These are phyloP conservation scores for Enteromius mattozi DNA, from an alignment of 2,797 vertebrate species.

Conservation along the genomic window DNA sequence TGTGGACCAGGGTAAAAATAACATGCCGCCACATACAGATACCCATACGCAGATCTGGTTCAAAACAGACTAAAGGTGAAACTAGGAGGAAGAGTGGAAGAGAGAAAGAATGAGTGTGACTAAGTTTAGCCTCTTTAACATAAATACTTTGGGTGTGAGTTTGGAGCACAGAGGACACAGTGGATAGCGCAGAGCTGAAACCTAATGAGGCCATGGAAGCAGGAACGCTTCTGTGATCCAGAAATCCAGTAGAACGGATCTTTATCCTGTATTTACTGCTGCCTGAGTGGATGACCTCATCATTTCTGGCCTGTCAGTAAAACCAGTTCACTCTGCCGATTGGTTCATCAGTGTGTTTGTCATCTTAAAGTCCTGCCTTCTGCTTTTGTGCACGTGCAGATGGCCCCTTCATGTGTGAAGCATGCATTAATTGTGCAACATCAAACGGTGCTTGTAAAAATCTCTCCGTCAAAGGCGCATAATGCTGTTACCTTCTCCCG, in stretches of 20 bases:
- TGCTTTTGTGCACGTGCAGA: slow-evolving; percentile 60
- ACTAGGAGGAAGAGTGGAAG: slow-evolving; percentile 55
- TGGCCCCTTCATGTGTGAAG: slow-evolving; percentile 72
- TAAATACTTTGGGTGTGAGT: slow-evolving; percentile 62
- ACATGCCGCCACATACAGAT: slow-evolving; percentile 9
- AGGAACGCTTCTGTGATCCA: slow-evolving; percentile 70
- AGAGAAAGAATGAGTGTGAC: slow-evolving; percentile 56
- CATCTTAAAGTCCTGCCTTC: slow-evolving; percentile 49
- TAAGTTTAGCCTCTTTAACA: slow-evolving; percentile 63
- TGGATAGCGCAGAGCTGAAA: slow-evolving; percentile 59
- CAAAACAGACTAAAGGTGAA: slow-evolving; percentile 65
- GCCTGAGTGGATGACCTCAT: background rate
- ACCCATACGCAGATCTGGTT: slow-evolving; percentile 50
- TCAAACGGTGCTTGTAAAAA: slow-evolving; percentile 70
- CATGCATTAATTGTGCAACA: slow-evolving; percentile 73
- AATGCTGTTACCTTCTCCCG: slow-evolving; percentile 62
- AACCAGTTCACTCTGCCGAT: slow-evolving; percentile 53
- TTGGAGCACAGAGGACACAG: slow-evolving; percentile 62
- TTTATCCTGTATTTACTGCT: background rate
- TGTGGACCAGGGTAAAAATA: slow-evolving; percentile 32
- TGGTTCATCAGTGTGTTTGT: slow-evolving; percentile 52
- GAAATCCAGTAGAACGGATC: slow-evolving; percentile 26
- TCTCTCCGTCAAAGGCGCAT: slow-evolving; percentile 68
- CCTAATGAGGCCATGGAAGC: slow-evolving; percentile 80
- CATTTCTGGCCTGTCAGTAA: slow-evolving; percentile 46